Base-by-base conservation (phyloP, 2,113 vertebrate genomes). In the Henicopernis longicauda region DNA sequence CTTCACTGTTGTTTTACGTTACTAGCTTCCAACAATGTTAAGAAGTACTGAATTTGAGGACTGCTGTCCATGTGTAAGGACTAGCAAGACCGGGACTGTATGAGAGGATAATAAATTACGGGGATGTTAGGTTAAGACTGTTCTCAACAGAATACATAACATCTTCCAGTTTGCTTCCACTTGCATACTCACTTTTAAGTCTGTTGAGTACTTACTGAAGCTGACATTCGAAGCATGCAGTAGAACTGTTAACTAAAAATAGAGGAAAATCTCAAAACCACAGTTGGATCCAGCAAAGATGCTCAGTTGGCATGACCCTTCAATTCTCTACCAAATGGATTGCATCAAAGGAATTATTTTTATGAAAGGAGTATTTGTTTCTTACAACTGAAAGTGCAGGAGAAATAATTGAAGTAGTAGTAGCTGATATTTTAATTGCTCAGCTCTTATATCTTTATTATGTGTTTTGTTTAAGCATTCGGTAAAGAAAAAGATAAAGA, bases 401-500 rank as follows among this genome's bases (percentile, higher is more conserved):
- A 69, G 65, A 70, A 77, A 70, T 42, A 42, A 69, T 17, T 65
- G 67, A 50, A 72, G 38, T 61, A 29, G 4, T 47, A 25, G 50
- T 16, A 40, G 27, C n/a, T 71, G 29, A 20, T 73, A 6, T n/a
- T 77, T 73, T 86, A 65, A 42, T 63, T 74, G 15, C 88, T 79
- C 15, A 58, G 26, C 20, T 45, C 86, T 96, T 82, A 95, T 1
- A 11, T 66, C 44, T 65, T 84, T 89, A 3, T 80, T 93, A 10
- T 85, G 38, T 81, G 63, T 84, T 95, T 69, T 85, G 74, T 95
- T 89, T 26, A 98, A 99, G 99, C 98, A 36, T 99, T 99, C 36
- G 96, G 98, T 66, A 99, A 99, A 98, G 99, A 99, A 66, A 99
- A 99, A 98, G 99, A 99, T 89, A 99, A 99, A 82, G 99, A 98